phyloP scores from a whole-genome alignment of 64 coral and sea anemone species.

The Pocillopora verrucosa region DNA sequence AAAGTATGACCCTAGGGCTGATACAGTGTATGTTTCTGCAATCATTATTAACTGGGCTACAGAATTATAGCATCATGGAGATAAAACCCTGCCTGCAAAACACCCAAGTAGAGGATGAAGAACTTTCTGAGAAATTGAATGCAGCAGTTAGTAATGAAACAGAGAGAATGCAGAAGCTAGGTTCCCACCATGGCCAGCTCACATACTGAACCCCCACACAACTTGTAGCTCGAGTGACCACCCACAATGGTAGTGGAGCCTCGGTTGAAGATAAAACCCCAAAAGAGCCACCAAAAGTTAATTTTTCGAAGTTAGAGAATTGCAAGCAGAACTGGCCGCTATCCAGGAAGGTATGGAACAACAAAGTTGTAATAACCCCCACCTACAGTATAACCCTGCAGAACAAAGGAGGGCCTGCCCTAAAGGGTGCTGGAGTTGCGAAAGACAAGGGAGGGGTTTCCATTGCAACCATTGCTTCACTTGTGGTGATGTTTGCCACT shows the following conservation, averaged over 20 bases:
- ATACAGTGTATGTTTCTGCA: background rate
- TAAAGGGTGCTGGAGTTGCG: background rate
- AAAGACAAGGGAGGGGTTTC: background rate
- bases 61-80: no score
- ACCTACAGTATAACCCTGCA: background rate
- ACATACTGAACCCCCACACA: background rate
- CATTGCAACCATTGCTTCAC: background rate
- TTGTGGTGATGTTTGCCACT: no score
- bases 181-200: background rate
- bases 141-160: slow-evolving; percentile 19
- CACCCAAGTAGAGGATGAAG: no score
- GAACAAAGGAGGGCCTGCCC: background rate
- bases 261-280: background rate
- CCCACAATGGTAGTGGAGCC: background rate
- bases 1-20: background rate
- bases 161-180: slow-evolving; percentile 19
- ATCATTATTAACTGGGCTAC: no score
- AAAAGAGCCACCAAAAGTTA: background rate
- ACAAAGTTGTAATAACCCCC: background rate
- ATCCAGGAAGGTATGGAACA: background rate
- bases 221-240: background rate
- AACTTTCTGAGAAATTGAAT: background rate
- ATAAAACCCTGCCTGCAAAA: no score
- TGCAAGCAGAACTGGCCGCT: slow-evolving; percentile 1
- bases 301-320: background rate